Base-by-base conservation (phyloP, 2,113 vertebrate genomes). In the Lonchura striata region DNA sequence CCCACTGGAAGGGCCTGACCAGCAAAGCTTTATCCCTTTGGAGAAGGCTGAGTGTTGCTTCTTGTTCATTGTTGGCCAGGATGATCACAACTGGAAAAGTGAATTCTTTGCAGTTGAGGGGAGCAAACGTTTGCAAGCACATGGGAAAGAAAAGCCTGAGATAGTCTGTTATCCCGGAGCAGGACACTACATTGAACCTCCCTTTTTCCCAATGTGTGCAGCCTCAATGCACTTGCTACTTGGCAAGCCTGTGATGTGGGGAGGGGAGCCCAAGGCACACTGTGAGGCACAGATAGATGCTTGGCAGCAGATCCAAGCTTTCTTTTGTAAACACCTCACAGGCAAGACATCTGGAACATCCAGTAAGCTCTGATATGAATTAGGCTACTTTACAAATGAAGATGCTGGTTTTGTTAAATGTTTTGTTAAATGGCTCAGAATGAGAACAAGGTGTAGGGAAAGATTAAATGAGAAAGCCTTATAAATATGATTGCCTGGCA, bases 61-160 rank as follows among this genome's bases (percentile, higher is more conserved):
- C 92, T 96, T 99, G 81, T 98, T 98, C 89, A 97, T 98, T 7
- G 98, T 97, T 27, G 98, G 98, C 23, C 97, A 98, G 96, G 99
- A 99, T 18, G 99, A 99, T 95, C 97, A 18, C 91, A 99, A 99
- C 97, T 99, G 99, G 98, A 98, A 98, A 79, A 99, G 99, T 13
- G 95, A 94, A 28, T 83, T 98, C 21, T 99, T 94, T 81, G 98
- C 98, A 19, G 66, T 95, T 27, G 97, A 95, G 75, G 98, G 98
- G 6, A 98, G 98, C 35, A 97, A 97, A 21, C 96, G 86, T 19
- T 96, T 99, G 88, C 96, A 97, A 93, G 96, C 94, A 56, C 97
- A 98, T 2, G 98, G 98, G 54, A 99, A 98, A 93, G 90, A 97
- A 33, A 98, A 97, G 25, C 98, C 98, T 60, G 77, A 98, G 92